phyloP scores from a whole-genome alignment of 2,888 invertebrate species.

The Aspidiotus rigidus region DNA sequence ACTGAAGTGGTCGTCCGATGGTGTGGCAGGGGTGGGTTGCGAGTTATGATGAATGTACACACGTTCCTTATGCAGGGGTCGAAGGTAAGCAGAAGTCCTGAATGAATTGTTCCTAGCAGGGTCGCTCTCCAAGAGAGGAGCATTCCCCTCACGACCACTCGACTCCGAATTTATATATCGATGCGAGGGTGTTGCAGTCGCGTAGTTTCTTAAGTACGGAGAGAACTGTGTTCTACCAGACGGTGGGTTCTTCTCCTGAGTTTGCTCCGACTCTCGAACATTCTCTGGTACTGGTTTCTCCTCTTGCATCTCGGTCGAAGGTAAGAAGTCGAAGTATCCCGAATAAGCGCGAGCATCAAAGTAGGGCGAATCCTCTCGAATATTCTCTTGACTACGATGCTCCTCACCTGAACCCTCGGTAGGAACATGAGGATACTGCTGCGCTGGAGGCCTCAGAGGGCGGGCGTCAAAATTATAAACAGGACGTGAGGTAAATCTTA shows the following conservation, averaged over 20 bases:
- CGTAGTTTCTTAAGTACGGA: conserved; percentile 23
- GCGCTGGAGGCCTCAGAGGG: not conserved
- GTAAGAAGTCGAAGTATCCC: conserved; percentile 29
- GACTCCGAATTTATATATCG: conserved; percentile 20
- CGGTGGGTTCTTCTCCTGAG: not conserved
- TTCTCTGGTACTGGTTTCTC: conserved; percentile 7
- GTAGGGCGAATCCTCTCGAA: not conserved
- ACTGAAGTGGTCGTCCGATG: conserved; percentile 4
- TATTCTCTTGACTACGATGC: conserved; percentile 10
- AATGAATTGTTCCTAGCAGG: conserved; percentile 17
- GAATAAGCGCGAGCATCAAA: conserved; percentile 20
- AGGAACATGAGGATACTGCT: not conserved
- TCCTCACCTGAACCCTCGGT: not conserved
- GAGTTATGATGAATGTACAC: conserved; percentile 34
- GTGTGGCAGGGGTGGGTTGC: conserved; percentile 5
- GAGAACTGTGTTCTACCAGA: not conserved
- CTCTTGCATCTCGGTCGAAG: conserved; percentile 6
- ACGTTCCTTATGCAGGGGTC: conserved; percentile 28
- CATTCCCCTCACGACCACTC: conserved; percentile 5
- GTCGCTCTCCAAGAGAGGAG: not conserved
- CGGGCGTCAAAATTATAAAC: not conserved
- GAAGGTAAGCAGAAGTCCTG: conserved; percentile 19
- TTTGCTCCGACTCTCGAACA: not conserved
- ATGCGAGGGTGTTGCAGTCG: conserved; percentile 21
- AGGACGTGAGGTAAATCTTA: not conserved